Evolutionary conservation across 2,113 vertebrate genomes (phyloP).

Genomic region (Dipodomys ordii): DNA sequence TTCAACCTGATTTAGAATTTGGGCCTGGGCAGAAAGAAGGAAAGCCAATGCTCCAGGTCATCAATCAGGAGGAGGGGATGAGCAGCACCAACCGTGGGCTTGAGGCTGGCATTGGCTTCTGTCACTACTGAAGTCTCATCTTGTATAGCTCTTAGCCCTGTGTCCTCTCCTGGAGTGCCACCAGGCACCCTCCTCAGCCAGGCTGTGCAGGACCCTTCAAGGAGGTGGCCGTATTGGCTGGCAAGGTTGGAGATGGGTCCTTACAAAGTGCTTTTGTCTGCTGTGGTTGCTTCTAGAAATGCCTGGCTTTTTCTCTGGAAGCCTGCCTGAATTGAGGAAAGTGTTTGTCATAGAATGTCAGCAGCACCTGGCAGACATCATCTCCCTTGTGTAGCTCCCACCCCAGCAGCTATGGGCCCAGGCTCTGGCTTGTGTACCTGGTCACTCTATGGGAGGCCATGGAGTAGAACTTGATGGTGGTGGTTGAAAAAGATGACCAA

Average conservation of each 20-base stretch:
- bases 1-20: neutral
- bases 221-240: neutral
- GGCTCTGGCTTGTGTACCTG: neutral
- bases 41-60: neutral
- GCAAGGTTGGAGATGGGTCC: neutral
- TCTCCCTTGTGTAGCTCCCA: neutral
- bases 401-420: neutral
- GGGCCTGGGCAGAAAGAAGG: neutral
- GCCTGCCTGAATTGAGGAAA: neutral
- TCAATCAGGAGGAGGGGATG: neutral
- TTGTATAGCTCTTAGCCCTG: neutral
- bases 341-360: neutral
- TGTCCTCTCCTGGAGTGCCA: neutral
- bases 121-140: neutral
- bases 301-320: neutral
- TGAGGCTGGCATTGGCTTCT: neutral
- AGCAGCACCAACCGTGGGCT: neutral
- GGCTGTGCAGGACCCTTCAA: neutral
- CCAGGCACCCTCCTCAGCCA: neutral
- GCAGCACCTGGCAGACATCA: neutral
- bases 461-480: neutral
- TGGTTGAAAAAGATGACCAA: neutral
- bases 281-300: slow-evolving; percentile 41
- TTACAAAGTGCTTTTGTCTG: slow-evolving; percentile 59
- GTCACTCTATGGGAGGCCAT: neutral